Evolutionary conservation across 1,140 invertebrate genomes (phyloP).

Genomic region (Halictus rubicundus): DNA sequence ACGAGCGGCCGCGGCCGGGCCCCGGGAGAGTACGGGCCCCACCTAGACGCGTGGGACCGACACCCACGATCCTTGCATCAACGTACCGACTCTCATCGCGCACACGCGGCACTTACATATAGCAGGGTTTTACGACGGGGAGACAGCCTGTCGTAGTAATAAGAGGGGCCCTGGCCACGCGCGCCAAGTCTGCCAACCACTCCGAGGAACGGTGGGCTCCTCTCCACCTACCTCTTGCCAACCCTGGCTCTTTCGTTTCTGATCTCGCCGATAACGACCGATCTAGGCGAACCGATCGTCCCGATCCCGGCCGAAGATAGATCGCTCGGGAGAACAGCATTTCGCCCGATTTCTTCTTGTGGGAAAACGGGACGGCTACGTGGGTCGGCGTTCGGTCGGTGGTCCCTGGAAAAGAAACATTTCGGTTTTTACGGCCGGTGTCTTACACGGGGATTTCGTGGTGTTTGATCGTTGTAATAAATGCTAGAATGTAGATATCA

Average conservation of each 20-base stretch:
- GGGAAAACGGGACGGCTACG: not conserved
- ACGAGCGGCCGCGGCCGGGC: constrained; percentile 56
- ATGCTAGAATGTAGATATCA: too few species aligned
- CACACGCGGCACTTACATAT: constrained; percentile 65
- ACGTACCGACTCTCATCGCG: constrained; percentile 65
- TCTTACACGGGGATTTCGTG: not conserved
- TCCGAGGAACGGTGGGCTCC: constrained; percentile 48
- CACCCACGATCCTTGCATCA: constrained; percentile 72
- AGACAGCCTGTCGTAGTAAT: constrained; percentile 68
- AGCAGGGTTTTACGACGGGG: constrained; percentile 65
- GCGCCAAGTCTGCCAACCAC: constrained; percentile 67
- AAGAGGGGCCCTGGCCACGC: constrained; percentile 73
- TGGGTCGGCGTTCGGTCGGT: not conserved
- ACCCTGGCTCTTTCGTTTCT: constrained; percentile 56
- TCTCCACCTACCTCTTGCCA: constrained; percentile 37
- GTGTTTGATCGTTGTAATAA: too few species aligned
- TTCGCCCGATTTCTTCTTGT: not conserved
- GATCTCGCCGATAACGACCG: constrained; percentile 61
- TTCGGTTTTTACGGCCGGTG: not conserved
- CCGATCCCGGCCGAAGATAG: constrained; percentile 18
- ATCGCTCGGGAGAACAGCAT: constrained; percentile 4
- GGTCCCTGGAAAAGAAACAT: not conserved
- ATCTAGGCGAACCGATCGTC: constrained; percentile 30
- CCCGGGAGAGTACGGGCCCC: constrained; percentile 63
- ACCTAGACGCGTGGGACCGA: constrained; percentile 76